Evolutionary conservation across 2,797 vertebrate species (phyloP).

Genomic region (Sebastes wilsoni): DNA sequence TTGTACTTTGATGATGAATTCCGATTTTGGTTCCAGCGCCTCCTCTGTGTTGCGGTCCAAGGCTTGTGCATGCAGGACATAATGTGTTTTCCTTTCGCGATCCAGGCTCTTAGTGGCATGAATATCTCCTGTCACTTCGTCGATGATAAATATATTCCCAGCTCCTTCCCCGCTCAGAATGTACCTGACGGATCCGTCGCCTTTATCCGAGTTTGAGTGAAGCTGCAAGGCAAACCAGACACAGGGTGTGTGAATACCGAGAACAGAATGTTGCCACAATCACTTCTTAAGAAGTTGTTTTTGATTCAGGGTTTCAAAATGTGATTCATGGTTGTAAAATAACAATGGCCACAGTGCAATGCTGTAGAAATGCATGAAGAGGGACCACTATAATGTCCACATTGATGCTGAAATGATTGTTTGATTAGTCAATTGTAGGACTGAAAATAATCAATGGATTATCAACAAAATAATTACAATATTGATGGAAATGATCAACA

Average conservation of each 20-base stretch:
- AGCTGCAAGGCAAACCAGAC: conserved; percentile 82
- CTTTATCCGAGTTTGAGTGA: conserved; percentile 99
- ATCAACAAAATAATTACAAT: background rate
- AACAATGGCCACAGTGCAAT: background rate
- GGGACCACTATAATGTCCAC: background rate
- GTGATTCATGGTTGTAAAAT: background rate
- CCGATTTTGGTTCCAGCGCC: conserved; percentile 95
- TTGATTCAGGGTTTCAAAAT: background rate
- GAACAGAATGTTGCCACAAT: background rate
- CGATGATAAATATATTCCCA: conserved; percentile 96
- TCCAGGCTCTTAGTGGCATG: conserved; percentile 97
- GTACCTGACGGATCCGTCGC: conserved; percentile 97
- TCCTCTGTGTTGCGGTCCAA: conserved; percentile 94
- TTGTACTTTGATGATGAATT: conserved; percentile 99
- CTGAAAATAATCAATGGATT: background rate
- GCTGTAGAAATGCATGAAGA: background rate
- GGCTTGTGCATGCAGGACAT: conserved; percentile 96
- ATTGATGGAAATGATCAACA: background rate
- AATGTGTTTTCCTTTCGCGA: conserved; percentile 95
- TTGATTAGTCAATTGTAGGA: no score
- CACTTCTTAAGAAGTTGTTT: background rate
- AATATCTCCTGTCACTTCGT: conserved; percentile 97
- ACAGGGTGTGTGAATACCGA: conserved; percentile 26
- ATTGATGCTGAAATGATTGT: background rate
- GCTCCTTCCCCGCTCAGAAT: conserved; percentile 98